Evolutionary conservation across 2,797 vertebrate genomes (phyloP).

Genomic region (Argyrosomus regius): DNA sequence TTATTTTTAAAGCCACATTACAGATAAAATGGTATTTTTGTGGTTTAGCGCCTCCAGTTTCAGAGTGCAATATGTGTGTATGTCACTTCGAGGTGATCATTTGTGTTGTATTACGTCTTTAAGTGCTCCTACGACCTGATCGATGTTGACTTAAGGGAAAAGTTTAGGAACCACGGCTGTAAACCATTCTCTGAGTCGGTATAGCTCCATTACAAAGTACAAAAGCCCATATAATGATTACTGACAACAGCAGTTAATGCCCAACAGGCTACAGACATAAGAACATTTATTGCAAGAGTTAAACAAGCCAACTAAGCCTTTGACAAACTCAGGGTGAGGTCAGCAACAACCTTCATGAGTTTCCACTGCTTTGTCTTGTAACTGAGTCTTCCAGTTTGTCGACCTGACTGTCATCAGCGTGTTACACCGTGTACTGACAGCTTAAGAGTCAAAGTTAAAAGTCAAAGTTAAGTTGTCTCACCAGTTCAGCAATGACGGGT

Average conservation of each 20-base stretch:
- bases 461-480: slow-evolving; percentile 78
- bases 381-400: neutral
- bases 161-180: neutral
- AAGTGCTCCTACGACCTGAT: no score
- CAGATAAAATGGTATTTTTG: no score
- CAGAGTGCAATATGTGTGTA: no score
- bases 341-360: neutral
- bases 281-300: slow-evolving; percentile 50
- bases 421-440: neutral
- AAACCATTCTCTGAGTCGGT: slow-evolving; percentile 21
- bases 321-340: slow-evolving; percentile 19
- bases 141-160: no score
- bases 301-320: slow-evolving; percentile 42
- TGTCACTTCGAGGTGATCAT: no score
- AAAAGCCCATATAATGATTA: slow-evolving; percentile 67
- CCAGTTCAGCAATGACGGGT: slow-evolving; percentile 95
- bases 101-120: no score
- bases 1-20: neutral
- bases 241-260: slow-evolving; percentile 67
- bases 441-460: neutral
- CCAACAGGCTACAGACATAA: slow-evolving; percentile 54
- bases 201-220: neutral
- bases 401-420: neutral
- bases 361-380: slow-evolving; percentile 15
- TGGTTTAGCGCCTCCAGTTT: no score